A percentile compares a stretch with the other conserved stretches of the same genome.
Evolutionary conservation across 2,113 vertebrate genomes (phyloP).

Genomic region (Delphinapterus leucas): DNA sequence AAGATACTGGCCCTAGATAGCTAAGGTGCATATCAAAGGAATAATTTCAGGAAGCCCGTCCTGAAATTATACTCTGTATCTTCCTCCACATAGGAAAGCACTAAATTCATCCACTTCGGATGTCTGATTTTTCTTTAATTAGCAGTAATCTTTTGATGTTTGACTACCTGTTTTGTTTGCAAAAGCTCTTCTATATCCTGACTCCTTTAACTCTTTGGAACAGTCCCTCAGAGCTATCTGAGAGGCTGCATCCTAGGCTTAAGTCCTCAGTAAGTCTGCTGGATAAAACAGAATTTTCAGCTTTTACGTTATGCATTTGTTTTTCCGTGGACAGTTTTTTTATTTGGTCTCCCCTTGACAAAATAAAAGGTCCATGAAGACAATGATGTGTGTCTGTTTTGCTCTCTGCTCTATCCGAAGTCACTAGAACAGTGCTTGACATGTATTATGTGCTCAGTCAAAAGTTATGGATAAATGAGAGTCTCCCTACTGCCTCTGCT

Average conservation of each 20-base stretch:
- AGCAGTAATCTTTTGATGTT: background rate
- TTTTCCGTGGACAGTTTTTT: background rate
- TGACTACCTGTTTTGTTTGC: background rate
- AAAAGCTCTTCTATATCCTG: background rate
- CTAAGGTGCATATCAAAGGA: background rate
- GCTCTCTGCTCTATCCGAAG: background rate
- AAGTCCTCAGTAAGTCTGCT: background rate
- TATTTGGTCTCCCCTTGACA: background rate
- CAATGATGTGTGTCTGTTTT: background rate
- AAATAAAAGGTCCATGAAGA: background rate
- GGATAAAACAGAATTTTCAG: background rate
- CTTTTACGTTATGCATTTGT: background rate
- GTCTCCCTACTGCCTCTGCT: background rate
- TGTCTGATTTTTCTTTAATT: background rate
- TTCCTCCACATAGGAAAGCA: background rate
- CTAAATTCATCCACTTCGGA: background rate
- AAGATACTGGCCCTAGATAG: background rate
- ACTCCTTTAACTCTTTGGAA: background rate
- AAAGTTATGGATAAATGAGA: background rate
- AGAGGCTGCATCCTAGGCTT: background rate
- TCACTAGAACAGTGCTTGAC: background rate
- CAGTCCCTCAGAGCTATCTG: background rate
- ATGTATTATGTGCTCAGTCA: background rate
- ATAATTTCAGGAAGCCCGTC: background rate
- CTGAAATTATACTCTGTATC: background rate